Base-by-base conservation (phyloP, 2,797 vertebrate species). In the Serranus cabrilla region DNA sequence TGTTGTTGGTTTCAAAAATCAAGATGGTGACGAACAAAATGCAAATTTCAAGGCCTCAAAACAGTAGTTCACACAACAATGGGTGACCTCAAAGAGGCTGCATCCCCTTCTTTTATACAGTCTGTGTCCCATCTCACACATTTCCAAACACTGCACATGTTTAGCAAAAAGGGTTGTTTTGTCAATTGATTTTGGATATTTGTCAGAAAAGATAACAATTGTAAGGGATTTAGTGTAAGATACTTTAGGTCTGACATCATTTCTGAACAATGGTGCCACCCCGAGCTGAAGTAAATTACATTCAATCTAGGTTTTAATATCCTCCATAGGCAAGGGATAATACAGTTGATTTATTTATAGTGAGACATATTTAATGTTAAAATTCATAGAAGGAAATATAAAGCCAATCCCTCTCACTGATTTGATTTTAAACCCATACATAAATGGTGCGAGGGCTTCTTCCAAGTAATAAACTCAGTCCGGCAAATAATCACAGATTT, bases 371-470 rank as follows among this genome's bases (percentile, higher is more conserved):
- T 67, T 37, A 71, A 56, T 50, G 7, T 67, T 76, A 8, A 63
- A 50, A 74, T 71, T 54, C 31, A 50, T 31, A 40, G 13, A 52
- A 49, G 18, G 13, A 76, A 72, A 68, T 46, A 67, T 65, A 60
- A 71, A 64, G 6, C 56, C 65, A 34, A 64, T 56, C 17, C 39
- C 25, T 61, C 34, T 51, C 31, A 16, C n/a, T 72, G 13, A 47
- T 76, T 70, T 65, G 20, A 71, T 76, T 82, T 71, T 37, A 70
- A 80, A 68, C 20, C 39, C 31, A 49, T 46, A 77, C 46, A 77
- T 63, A 51, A 70, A 39, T 42, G 23, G 43, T 31, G 27, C 42
- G n/a, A 23, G 61, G 57, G 23, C 16, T 49, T 70, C 66, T 57
- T 59, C 27, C 42, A 78, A 71, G 69, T 70, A 65, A 74, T 42